phyloP scores from a whole-genome alignment of 2,113 vertebrate genomes.

The Petrocephalus zakoni region DNA sequence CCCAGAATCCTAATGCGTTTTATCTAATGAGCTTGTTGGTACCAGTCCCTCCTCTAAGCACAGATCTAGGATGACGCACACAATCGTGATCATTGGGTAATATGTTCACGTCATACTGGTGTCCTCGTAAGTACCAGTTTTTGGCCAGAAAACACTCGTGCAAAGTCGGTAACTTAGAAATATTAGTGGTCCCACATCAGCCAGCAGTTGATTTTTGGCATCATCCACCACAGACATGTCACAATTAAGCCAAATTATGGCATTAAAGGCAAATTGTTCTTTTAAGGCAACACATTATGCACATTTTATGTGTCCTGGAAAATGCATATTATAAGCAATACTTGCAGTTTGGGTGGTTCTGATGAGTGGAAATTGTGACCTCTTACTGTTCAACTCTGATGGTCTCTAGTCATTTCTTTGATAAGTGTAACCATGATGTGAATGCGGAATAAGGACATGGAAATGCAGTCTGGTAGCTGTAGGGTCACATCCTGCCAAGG shows the following conservation, averaged over 20 bases:
- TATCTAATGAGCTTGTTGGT: slow-evolving; percentile 44
- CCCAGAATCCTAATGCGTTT: slow-evolving; percentile 59
- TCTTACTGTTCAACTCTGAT: background rate
- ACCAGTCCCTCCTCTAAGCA: slow-evolving; percentile 27
- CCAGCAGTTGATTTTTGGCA: background rate
- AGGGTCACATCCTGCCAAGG: background rate
- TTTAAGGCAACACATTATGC: background rate
- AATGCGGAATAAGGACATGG: background rate
- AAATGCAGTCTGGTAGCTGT: background rate
- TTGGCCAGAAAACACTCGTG: background rate
- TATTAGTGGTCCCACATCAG: background rate
- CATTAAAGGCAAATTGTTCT: background rate
- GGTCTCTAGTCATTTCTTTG: background rate
- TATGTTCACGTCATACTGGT: background rate
- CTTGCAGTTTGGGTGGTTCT: background rate
- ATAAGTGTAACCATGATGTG: background rate
- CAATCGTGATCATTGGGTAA: background rate
- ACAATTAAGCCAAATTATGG: background rate
- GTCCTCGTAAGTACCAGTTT: background rate
- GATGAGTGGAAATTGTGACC: background rate
- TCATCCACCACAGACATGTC: background rate
- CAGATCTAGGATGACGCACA: background rate
- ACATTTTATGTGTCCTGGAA: background rate
- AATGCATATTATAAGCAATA: background rate
- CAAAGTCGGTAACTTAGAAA: background rate